phyloP scores from a whole-genome alignment of 1,140 invertebrate genomes.

The Penaeus vannamei region DNA sequence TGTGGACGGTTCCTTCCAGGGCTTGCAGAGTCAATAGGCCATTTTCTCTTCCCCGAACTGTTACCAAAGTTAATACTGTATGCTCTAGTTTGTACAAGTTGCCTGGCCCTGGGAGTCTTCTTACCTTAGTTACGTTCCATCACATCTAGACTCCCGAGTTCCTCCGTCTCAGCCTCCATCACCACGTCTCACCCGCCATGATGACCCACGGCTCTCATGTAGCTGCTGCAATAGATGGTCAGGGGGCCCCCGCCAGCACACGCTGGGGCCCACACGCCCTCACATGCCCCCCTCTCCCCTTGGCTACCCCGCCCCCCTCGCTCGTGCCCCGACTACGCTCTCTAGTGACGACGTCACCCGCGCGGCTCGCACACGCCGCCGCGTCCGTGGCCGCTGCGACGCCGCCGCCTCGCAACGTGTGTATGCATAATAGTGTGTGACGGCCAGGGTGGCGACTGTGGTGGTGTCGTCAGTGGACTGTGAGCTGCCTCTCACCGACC shows the following conservation, averaged over 20 bases:
- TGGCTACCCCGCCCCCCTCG: slow-evolving; percentile 18
- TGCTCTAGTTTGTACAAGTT: slow-evolving; percentile 5
- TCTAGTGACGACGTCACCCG: slow-evolving; percentile 47
- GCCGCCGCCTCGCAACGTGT: slow-evolving; percentile 21
- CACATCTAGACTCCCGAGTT: slow-evolving; percentile 38
- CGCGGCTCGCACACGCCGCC: slow-evolving; percentile 29
- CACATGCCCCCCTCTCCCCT: slow-evolving; percentile 2
- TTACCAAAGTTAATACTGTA: slow-evolving; percentile 21
- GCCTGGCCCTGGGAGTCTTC: slow-evolving; percentile 22
- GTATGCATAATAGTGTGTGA: slow-evolving; percentile 36
- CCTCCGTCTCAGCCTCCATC: slow-evolving; percentile 48
- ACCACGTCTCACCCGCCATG: not conserved
- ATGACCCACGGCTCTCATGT: not conserved
- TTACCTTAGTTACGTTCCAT: slow-evolving; percentile 40
- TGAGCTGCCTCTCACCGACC: not conserved
- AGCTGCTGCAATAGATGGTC: too few relatives aligned
- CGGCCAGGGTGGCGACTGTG: slow-evolving; percentile 41
- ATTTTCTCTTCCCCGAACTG: not conserved
- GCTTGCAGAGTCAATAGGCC: slow-evolving; percentile 23
- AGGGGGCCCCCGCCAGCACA: not conserved
- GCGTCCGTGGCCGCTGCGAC: slow-evolving; percentile 24
- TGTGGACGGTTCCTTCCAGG: slow-evolving; percentile 38
- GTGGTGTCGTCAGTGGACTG: slow-evolving; percentile 36
- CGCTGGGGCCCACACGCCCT: not conserved
- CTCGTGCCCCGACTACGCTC: slow-evolving; percentile 48